Conservation (phyloP, 1,140 invertebrate genomes). For the Eueides isabella region DNA sequence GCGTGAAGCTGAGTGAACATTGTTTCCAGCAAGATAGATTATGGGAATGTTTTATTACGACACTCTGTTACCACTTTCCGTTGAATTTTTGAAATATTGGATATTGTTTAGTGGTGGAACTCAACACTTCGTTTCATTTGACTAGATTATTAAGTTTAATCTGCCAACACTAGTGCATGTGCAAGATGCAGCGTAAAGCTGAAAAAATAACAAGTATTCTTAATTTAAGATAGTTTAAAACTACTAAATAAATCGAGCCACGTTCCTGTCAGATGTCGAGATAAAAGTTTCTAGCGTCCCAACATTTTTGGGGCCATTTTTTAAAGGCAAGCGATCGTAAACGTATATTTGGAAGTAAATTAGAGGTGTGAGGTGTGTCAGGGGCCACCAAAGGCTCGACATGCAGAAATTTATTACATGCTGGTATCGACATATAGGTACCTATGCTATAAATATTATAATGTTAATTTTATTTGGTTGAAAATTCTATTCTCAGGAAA, state of each 20-base stretch:
- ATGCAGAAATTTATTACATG: conserved; percentile 10
- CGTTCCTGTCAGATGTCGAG: background rate
- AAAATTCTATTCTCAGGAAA: no score
- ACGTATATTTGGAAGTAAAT: conserved; percentile 22
- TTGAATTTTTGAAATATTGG: no score
- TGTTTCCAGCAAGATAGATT: no score
- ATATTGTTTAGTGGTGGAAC: no score
- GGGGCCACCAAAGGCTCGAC: conserved; percentile 9
- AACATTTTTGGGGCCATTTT: background rate
- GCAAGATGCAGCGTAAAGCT: no score
- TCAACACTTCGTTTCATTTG: background rate
- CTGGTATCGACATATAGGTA: background rate
- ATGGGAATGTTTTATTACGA: no score
- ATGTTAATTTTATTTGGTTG: no score
- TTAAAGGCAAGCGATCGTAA: conserved; percentile 6
- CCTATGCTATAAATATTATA: background rate
- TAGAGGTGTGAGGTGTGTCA: conserved; percentile 18
- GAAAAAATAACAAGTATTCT: background rate
- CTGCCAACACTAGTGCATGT: no score
- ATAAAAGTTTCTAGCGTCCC: conserved; percentile 1
- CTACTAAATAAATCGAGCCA: conserved; percentile 8
- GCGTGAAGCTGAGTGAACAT: no score
- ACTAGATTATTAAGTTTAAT: no score
- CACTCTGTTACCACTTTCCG: no score
- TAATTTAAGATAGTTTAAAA: background rate